A percentile compares a stretch with the other conserved stretches of the same genome.
phyloP scores from a whole-genome alignment of 2,113 vertebrate genomes.

The Vidua macroura region DNA sequence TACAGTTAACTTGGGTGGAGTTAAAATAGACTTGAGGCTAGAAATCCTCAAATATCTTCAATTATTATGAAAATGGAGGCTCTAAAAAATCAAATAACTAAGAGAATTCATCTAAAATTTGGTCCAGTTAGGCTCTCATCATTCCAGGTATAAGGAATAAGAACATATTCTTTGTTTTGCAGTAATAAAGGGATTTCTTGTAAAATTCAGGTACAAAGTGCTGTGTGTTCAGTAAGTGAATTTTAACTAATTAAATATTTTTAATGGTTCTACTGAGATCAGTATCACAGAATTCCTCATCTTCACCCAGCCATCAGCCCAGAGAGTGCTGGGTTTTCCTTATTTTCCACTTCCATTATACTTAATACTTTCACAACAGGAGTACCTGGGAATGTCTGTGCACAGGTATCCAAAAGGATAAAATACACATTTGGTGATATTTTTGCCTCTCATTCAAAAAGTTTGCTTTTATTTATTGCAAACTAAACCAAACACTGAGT shows the following conservation, averaged over 20 bases:
- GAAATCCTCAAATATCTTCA: neutral
- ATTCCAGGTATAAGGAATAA: neutral
- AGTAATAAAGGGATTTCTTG: neutral
- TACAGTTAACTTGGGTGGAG: neutral
- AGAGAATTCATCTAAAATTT: neutral
- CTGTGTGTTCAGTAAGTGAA: neutral
- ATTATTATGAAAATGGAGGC: neutral
- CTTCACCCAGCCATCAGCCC: neutral
- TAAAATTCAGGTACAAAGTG: neutral
- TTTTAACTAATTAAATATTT: neutral
- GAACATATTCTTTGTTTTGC: neutral
- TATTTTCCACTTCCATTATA: neutral
- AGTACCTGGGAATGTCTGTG: neutral
- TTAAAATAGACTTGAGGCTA: neutral
- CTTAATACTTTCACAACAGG: neutral
- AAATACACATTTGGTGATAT: neutral
- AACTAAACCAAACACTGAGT: neutral
- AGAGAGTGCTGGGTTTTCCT: neutral
- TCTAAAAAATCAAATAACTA: neutral
- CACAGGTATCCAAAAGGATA: neutral
- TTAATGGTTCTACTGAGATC: neutral
- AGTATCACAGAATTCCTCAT: neutral
- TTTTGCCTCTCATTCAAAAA: neutral
- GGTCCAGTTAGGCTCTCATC: neutral
- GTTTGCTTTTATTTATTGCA: neutral